Percentiles rank a stretch among this genome's conserved stretches.
Evolutionary conservation across 2,113 vertebrate genomes (phyloP).

Genomic region (Tragelaphus scriptus): DNA sequence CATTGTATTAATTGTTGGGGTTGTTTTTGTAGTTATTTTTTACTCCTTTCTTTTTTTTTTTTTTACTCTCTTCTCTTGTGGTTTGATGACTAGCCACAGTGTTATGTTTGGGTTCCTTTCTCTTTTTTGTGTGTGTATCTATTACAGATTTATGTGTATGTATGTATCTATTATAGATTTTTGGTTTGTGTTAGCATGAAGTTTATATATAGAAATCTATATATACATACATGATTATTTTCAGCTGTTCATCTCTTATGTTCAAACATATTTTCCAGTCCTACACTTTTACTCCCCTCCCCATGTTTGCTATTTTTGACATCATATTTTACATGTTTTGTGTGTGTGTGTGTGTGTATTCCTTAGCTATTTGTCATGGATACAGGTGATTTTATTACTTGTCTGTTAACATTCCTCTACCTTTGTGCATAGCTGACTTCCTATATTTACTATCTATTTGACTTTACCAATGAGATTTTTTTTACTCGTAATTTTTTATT

Average conservation of each 20-base stretch:
- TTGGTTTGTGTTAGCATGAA: not conserved
- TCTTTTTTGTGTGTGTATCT: not conserved
- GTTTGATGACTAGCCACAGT: not conserved
- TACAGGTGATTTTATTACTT: not conserved
- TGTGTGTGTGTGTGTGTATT: not conserved
- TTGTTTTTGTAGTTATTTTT: not conserved
- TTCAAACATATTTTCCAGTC: not conserved
- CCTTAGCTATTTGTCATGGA: not conserved
- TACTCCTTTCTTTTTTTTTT: not conserved
- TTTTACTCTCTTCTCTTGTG: not conserved
- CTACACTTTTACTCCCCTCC: not conserved
- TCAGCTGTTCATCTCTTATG: not conserved
- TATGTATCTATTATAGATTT: not conserved
- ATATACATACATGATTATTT: not conserved
- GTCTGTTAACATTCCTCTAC: not conserved
- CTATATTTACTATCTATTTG: not conserved
- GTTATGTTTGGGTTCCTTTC: not conserved
- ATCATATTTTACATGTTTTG: not conserved
- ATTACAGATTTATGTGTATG: not conserved
- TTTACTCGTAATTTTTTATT: not conserved
- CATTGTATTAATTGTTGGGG: not conserved
- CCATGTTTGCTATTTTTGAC: not conserved
- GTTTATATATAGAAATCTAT: not conserved
- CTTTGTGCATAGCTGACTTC: not conserved
- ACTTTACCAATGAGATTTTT: not conserved